Percentiles rank a stretch among this genome's conserved stretches.
These are phyloP conservation scores for Cinara cedri DNA, from an alignment of 2,888 invertebrate species.

Conservation along the genomic window DNA sequence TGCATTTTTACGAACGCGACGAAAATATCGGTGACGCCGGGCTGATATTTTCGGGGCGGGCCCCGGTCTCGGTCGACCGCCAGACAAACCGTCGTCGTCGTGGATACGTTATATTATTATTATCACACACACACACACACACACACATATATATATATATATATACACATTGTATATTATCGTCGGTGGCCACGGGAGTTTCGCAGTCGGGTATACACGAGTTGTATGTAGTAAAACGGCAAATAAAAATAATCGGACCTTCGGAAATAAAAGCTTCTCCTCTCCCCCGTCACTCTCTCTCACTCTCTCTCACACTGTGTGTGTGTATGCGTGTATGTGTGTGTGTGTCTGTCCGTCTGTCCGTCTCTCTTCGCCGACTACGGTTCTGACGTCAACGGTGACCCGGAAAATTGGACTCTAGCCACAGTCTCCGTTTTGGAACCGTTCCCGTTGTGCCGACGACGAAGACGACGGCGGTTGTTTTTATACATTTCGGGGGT, in stretches of 20 bases:
- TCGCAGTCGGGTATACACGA: no score
- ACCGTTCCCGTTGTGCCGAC: constrained; percentile 13
- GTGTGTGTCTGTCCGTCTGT: no score
- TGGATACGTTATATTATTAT: no score
- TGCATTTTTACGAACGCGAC: neutral
- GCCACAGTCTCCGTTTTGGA: constrained; percentile 56
- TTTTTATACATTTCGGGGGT: no score
- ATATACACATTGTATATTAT: constrained; percentile 12
- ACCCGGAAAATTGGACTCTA: constrained; percentile 52
- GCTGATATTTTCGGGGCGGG: constrained; percentile 30
- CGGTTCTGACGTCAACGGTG: constrained; percentile 53
- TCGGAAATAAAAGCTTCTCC: constrained; percentile 50
- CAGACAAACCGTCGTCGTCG: constrained; percentile 52
- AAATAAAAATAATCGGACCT: constrained; percentile 52
- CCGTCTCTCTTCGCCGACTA: no score
- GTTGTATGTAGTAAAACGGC: neutral
- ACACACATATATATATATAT: neutral
- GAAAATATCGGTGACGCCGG: constrained; percentile 50
- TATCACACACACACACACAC: no score
- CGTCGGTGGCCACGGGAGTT: neutral
- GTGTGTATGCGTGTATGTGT: no score
- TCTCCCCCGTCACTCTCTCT: neutral
- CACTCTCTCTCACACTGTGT: no score
- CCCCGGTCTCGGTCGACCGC: neutral
- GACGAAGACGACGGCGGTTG: neutral